Evolutionary conservation across 2,888 invertebrate genomes (phyloP), one percentile per base, ranked within the genome.

Genomic region (Rhopalosiphum nymphaeae): DNA sequence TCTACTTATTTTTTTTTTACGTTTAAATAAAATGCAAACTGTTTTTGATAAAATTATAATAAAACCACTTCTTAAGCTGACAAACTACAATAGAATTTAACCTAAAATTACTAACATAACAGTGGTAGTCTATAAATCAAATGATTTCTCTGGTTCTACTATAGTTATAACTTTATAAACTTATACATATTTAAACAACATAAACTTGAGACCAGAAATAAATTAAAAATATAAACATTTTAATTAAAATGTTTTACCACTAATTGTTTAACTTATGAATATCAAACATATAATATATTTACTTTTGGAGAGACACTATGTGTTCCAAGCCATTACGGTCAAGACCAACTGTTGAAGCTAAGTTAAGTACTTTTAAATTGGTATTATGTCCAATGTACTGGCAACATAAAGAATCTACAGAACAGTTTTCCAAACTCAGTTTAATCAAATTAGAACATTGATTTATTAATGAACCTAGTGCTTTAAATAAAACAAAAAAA

Each of bases 381-480:
- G 95, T 96, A 95, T 97, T 98, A 95, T 97, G 95, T 95, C 97
- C 97, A 94, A 99, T 97, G 91, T 97, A 96, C 94, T 96, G 96
- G 95, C 98, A 97, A 46, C 97, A 97, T 1, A 96, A 96, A 95
- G 97, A 97, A 95, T 97, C 97, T 0, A 99, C 95, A 21, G 96
- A 96, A 44, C 98, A 97, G 95, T 97, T 97, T 96, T 99, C 99
- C 93, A 99, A 96, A 95, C 99, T 99, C 9, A 99, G 96, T 95
- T 98, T 99, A 95, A 97, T 97, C 61, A 99, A 96, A 26, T 96
- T 96, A 11, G 96, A 96, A 96, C 98, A 98, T 13, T 97, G 96
- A 2, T 96, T 96, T 67, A 99, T 96, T n/a, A 97, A 95, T 87
- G 96, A 95, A n/a, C 96, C 42, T 97, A 95, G 78, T 96, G 96